Evolutionary conservation across 37 sponge, comb jelly and placozoan species (phyloP), one percentile per base, ranked within the genome.

Genomic region (Amphimedon queenslandica): DNA sequence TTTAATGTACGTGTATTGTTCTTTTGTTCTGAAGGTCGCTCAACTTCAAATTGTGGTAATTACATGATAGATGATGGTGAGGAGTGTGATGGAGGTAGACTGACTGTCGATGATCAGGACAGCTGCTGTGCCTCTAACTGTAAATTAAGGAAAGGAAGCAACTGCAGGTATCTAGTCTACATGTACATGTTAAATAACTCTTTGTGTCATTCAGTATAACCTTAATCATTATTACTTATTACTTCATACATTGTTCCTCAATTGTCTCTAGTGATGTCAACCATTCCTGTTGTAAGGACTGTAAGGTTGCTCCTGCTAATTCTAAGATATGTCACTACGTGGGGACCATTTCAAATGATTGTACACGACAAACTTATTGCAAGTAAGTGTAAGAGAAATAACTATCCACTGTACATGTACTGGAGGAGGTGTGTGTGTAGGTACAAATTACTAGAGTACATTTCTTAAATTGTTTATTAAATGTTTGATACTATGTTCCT

Each of bases 51-150:
- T 18, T 85, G 86, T 74, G 79, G 79, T 32, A 60, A 85, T 58
- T 78, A 32, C 40, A 3, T 18, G 11, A 32, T 78, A 16, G 80
- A 78, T n/a, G 67, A 40, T 40, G 57, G 56, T 25, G 86, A 85
- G 38, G 63, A 78, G 24, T 85, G 86, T 78, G 86, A 85, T 60
- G 86, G 36, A 56, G 86, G 86, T 24, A 64, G 58, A 29, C 8
- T 47, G 8, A 47, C 53, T 18, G 53, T 47, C 8, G 56, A 67
- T 11, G 35, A 66, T 18, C 63, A 77, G 21, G 58, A 71, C 24
- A n/a, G 55, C 3, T 78, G 79, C 64, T 85, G 86, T 57, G 37
- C 38, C 27, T 21, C 10, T 23, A 3, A 43, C 0, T 85, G 86
- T 34, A 42, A 6, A 30, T 40, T 85, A 3, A 67, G 2, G 25